These are phyloP conservation scores for Drosophila burlai DNA, from an alignment of 1,140 invertebrate species.

Conservation along the genomic window DNA sequence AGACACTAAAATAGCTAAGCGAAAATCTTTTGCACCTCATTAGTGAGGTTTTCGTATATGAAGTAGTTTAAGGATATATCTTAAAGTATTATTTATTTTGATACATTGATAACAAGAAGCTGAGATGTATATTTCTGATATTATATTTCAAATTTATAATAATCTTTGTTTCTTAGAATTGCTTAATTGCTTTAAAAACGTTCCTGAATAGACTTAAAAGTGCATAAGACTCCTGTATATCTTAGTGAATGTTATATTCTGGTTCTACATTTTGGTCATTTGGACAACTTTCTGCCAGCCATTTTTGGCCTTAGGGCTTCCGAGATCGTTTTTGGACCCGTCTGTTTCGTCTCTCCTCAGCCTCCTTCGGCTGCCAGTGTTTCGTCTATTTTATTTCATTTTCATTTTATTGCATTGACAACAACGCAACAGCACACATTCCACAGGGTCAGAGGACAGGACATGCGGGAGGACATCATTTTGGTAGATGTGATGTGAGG, in stretches of 20 bases:
- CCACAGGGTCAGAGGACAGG: conserved; percentile 20
- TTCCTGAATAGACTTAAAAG: background rate
- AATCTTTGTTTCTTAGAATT: background rate
- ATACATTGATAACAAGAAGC: background rate
- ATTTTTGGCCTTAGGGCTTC: conserved; percentile 65
- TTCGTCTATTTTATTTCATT: conserved; percentile 77
- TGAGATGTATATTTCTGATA: background rate
- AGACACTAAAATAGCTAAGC: conserved; percentile 8
- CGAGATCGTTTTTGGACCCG: conserved; percentile 28
- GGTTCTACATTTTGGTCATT: conserved; percentile 22
- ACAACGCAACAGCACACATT: conserved; percentile 53
- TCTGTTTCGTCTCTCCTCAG: conserved; percentile 4
- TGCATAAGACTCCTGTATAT: conserved; percentile 3
- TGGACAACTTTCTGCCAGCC: conserved; percentile 54
- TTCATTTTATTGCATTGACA: conserved; percentile 81
- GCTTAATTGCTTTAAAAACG: no score
- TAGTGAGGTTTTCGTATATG: background rate
- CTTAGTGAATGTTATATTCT: conserved; percentile 22
- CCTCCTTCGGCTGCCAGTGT: conserved; percentile 39
- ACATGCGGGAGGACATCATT: conserved; percentile 5
- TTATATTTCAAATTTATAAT: background rate
- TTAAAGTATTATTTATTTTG: background rate
- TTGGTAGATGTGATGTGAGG: background rate
- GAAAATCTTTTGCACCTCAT: background rate
- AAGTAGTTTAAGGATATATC: background rate